Conservation (phyloP, 1,140 invertebrate species). For the Eupristina koningsbergeri region DNA sequence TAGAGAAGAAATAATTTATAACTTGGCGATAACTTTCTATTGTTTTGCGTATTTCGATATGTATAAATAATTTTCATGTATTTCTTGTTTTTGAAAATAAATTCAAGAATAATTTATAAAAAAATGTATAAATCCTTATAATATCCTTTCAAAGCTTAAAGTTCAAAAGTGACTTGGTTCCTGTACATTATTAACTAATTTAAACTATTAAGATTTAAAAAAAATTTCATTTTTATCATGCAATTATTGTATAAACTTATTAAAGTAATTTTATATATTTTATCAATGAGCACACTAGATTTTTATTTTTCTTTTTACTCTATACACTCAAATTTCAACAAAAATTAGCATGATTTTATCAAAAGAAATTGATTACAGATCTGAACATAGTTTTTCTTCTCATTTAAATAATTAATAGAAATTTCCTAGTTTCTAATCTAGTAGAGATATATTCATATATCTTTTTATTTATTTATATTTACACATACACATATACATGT, state of each 20-base stretch:
- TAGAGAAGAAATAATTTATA: constrained; percentile 4
- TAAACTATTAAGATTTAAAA: constrained; percentile 24
- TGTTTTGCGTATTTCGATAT: constrained; percentile 50
- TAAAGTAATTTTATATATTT: constrained; percentile 21
- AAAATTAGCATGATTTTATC: constrained; percentile 32
- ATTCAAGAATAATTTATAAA: neutral
- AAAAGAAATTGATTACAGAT: constrained; percentile 1
- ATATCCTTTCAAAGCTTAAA: neutral
- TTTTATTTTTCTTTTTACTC: constrained; percentile 43
- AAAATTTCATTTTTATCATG: neutral
- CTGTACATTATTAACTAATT: constrained; percentile 20
- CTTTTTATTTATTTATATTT: too few relatives aligned
- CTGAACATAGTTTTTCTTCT: constrained; percentile 11
- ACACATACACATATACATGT: too few relatives aligned
- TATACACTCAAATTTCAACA: constrained; percentile 22
- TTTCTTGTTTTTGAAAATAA: neutral
- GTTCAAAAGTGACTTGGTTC: constrained; percentile 31
- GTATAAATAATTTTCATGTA: neutral
- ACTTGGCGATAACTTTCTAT: constrained; percentile 50
- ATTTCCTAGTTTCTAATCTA: neutral
- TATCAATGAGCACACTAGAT: constrained; percentile 34
- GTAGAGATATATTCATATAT: constrained; percentile 23
- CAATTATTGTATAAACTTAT: constrained; percentile 22
- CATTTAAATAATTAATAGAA: constrained; percentile 11
- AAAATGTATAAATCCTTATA: constrained; percentile 3